Evolutionary conservation across 2,113 vertebrate species (phyloP).

Genomic region (Corythornis madagascariensis): DNA sequence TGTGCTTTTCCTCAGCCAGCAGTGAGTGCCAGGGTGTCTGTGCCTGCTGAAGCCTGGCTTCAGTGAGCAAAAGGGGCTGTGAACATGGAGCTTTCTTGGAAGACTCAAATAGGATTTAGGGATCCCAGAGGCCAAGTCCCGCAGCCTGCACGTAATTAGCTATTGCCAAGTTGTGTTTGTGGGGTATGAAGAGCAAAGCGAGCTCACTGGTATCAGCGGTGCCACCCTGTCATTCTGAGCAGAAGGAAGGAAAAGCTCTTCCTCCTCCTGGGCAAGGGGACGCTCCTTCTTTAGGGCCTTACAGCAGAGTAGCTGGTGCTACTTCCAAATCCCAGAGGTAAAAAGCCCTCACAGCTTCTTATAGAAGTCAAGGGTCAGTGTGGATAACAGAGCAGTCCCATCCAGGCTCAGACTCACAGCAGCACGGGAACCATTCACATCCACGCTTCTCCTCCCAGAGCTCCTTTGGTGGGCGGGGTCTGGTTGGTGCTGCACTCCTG

Average conservation of each 20-base stretch:
- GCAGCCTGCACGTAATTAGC: neutral
- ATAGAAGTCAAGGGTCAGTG: neutral
- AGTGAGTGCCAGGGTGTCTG: neutral
- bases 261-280: neutral
- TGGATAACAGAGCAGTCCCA: neutral
- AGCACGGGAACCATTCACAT: neutral
- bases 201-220: neutral
- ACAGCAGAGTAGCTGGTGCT: neutral
- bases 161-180: neutral
- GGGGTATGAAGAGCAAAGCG: fast-evolving
- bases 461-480: neutral
- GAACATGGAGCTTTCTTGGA: neutral
- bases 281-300: neutral
- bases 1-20: neutral
- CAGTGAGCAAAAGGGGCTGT: no score
- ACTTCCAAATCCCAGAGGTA: neutral
- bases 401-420: fast-evolving
- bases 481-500: neutral
- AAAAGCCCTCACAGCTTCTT: neutral
- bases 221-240: neutral
- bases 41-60: neutral
- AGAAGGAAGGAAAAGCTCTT: neutral
- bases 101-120: neutral
- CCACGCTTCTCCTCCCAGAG: neutral
- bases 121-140: neutral